Percentiles rank a stretch among this genome's conserved stretches.
These are phyloP conservation scores for Meiosimyza decipiens DNA, from an alignment of 2,888 invertebrate genomes.

Conservation along the genomic window DNA sequence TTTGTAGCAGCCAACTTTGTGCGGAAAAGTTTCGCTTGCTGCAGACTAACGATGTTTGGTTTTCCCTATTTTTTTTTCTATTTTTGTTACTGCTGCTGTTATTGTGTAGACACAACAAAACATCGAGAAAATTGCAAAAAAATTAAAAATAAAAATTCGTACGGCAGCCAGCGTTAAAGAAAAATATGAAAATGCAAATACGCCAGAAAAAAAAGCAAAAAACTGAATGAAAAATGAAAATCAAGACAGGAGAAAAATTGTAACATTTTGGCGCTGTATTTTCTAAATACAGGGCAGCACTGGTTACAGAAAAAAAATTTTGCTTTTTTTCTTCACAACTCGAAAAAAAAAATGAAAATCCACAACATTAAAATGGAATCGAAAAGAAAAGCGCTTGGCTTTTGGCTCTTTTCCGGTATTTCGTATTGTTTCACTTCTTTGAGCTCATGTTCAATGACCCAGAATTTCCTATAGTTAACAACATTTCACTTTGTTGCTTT, in stretches of 20 bases:
- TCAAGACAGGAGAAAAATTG: not conserved
- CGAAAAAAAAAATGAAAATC: not conserved
- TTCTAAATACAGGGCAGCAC: conserved; percentile 25
- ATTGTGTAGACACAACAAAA: conserved; percentile 12
- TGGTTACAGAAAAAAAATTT: not conserved
- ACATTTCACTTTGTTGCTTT: no score
- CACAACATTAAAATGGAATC: not conserved
- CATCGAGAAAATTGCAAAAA: not conserved
- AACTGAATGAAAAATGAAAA: not conserved
- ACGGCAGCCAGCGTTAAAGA: not conserved
- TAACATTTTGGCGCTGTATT: conserved; percentile 18
- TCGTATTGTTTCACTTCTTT: conserved; percentile 1
- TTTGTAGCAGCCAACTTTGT: conserved; percentile 9
- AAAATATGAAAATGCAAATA: conserved; percentile 27
- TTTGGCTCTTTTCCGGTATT: conserved; percentile 7
- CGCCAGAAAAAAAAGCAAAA: not conserved
- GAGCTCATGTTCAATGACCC: conserved; percentile 27
- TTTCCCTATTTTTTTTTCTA: conserved; percentile 2
- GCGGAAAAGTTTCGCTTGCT: conserved; percentile 11
- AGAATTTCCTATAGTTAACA: not conserved
- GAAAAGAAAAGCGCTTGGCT: conserved; percentile 2
- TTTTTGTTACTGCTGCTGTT: conserved; percentile 9
- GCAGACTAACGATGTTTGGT: not conserved
- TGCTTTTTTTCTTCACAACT: not conserved
- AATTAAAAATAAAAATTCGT: conserved; percentile 2